Conservation (phyloP, 2,888 invertebrate species). For the Galerucella pusilla region DNA sequence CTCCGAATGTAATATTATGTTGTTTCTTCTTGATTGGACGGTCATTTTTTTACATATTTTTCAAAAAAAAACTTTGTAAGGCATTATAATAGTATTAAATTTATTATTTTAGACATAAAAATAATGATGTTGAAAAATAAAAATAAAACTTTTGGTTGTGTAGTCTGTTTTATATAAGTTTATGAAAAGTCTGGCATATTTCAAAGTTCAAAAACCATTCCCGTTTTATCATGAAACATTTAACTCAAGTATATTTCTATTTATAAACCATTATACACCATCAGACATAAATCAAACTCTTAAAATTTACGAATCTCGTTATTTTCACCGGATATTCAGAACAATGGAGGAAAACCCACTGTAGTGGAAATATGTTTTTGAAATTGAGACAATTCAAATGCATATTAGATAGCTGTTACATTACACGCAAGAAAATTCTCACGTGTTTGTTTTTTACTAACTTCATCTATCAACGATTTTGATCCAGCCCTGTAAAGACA, state of each 20-base stretch:
- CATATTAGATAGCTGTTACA: conserved; percentile 2
- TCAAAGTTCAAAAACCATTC: not conserved
- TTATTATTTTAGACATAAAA: too few relatives aligned
- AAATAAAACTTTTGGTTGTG: not conserved
- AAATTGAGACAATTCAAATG: not conserved
- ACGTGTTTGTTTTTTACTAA: not conserved
- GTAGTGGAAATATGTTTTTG: not conserved
- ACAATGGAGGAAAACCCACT: not conserved
- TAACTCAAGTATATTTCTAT: not conserved
- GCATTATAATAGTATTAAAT: too few relatives aligned
- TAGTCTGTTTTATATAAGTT: not conserved
- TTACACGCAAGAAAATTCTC: not conserved
- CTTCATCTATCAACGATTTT: too few relatives aligned
- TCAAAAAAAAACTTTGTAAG: too few relatives aligned
- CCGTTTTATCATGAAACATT: not conserved
- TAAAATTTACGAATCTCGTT: not conserved
- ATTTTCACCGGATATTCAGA: conserved; percentile 5
- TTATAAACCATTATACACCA: not conserved
- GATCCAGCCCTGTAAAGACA: too few relatives aligned
- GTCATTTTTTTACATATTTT: too few relatives aligned
- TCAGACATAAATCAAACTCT: not conserved
- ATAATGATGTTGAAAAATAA: too few relatives aligned
- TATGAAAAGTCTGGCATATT: not conserved
- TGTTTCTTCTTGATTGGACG: too few relatives aligned
- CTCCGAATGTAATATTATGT: too few relatives aligned